phyloP scores from a whole-genome alignment of 2,113 vertebrate genomes.

The Dicerorhinus sumatrensis region DNA sequence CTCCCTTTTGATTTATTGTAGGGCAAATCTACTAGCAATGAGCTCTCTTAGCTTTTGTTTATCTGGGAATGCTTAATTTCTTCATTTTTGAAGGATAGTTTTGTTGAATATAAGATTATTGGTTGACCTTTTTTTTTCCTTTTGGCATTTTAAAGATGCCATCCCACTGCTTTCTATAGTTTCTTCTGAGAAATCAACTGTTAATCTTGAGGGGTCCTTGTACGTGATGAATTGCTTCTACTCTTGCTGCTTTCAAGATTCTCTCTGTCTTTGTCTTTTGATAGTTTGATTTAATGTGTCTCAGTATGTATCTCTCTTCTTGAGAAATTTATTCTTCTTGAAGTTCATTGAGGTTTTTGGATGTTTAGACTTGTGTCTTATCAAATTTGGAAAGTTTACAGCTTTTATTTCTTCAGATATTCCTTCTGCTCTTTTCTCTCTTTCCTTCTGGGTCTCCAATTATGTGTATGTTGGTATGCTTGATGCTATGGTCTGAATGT shows the following conservation, averaged over 20 bases:
- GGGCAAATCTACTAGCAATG: not conserved
- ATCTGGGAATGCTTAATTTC: not conserved
- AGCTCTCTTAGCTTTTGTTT: not conserved
- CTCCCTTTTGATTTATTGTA: not conserved
- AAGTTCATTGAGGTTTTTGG: not conserved
- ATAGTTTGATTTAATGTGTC: not conserved
- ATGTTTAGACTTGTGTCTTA: not conserved
- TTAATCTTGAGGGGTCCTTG: not conserved
- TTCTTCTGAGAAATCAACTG: not conserved
- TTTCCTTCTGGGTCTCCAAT: not conserved
- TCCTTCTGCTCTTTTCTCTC: not conserved
- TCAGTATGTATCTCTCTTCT: not conserved
- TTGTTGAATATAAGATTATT: not conserved
- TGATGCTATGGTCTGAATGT: not conserved
- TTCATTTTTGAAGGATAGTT: not conserved
- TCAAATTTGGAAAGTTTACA: conserved; percentile 1
- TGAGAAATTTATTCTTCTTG: not conserved
- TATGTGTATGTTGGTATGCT: not conserved
- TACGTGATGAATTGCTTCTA: not conserved
- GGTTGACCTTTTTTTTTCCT: not conserved
- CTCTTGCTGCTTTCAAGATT: not conserved
- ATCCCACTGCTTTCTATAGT: not conserved
- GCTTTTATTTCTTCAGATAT: conserved; percentile 9
- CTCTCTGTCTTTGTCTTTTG: not conserved
- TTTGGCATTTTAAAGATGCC: not conserved